Evolutionary conservation across 2,797 vertebrate species (phyloP), one percentile per base, ranked within the genome.

Genomic region (Poeciliopsis presidionis): DNA sequence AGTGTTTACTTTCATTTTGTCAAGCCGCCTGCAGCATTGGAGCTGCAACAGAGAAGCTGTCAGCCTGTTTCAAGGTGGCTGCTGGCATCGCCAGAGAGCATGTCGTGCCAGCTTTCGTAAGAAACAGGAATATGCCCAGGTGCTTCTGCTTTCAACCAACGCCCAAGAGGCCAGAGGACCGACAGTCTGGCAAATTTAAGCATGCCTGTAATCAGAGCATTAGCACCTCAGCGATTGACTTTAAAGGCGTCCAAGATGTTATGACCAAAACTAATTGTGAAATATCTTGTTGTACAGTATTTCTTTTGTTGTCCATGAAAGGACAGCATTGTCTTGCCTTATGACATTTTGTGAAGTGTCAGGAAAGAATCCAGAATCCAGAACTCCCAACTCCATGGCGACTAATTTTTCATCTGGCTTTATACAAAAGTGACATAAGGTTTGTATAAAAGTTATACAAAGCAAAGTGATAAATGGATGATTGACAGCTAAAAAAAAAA

Each of bases 21-120:
- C 85, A 76, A 76, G 85, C 88, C 14, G 81, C 90, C 89, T 85
- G 84, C 83, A 91, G 92, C 89, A 82, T 85, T 82, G 69, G 87
- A 80, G 81, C 78, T 75, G 82, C 81, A 81, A 79, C 43, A 81
- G 77, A 85, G 83, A 82, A 86, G 78, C 88, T 90, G 89, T 88
- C 90, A 90, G 69, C 89, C 80, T 83, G 63, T 86, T 83, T 85
- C 81, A 81, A 86, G 84, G 81, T 9, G 77, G 90, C 85, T 88
- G 74, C 81, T 67, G 76, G 90, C 89, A 51, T 83, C 9, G 77
- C 88, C 87, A 92, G 80, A 88, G 84, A 90, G 85, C 75, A 81
- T 36, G 78, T 83, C 75, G 77, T 77, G 81, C 76, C 88, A 86
- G 81, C 81, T 85, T 90, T 80, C 41, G 25, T 71, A 75, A 78